phyloP scores from a whole-genome alignment of 2,888 invertebrate genomes.

The Nemotelus pantherinus region DNA sequence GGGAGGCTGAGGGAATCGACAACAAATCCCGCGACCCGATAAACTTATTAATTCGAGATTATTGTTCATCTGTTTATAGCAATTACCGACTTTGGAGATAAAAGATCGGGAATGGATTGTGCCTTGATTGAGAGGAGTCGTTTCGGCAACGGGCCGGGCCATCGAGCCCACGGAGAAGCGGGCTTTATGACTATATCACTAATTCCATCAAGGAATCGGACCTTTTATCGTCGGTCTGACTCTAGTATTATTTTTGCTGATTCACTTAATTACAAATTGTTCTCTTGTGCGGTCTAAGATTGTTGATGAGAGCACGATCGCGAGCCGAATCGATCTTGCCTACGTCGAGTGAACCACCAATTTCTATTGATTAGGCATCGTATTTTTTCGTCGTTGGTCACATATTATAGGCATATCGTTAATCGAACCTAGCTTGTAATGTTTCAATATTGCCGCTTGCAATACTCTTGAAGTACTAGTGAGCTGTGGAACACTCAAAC shows the following conservation, averaged over 20 bases:
- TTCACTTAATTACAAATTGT: slow-evolving; percentile 53
- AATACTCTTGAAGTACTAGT: too few relatives aligned
- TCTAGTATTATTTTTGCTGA: slow-evolving; percentile 46
- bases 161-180: background rate
- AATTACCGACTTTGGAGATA: slow-evolving; percentile 43
- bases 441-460: too few relatives aligned
- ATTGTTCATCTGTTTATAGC: slow-evolving; percentile 46
- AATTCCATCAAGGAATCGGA: background rate
- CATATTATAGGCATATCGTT: too few relatives aligned
- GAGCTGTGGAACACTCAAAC: too few relatives aligned
- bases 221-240: background rate
- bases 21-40: slow-evolving; percentile 36
- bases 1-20: slow-evolving; percentile 24
- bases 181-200: slow-evolving; percentile 9
- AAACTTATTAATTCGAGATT: slow-evolving; percentile 44
- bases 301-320: slow-evolving; percentile 38
- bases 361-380: too few relatives aligned
- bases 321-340: background rate
- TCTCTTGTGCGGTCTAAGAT: slow-evolving; percentile 51
- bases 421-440: too few relatives aligned
- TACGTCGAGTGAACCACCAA: too few relatives aligned
- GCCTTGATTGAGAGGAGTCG: slow-evolving; percentile 27
- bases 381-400: too few relatives aligned
- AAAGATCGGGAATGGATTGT: slow-evolving; percentile 38
- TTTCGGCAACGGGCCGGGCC: background rate